A percentile compares a stretch with the other conserved stretches of the same genome.
Evolutionary conservation across 1,140 invertebrate species (phyloP).

Genomic region (Drosophila simulans): DNA sequence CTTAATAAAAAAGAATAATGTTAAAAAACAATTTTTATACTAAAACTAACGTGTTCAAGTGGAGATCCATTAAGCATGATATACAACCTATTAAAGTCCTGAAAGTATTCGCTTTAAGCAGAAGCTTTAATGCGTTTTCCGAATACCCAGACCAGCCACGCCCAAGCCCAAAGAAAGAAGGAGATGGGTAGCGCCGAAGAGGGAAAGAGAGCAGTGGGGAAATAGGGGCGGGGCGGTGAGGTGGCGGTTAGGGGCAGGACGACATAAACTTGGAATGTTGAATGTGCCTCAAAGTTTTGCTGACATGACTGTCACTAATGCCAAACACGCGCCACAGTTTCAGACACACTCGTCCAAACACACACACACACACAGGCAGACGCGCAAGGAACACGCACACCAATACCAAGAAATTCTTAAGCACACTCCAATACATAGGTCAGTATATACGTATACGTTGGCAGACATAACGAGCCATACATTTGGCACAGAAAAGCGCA

Average conservation of each 20-base stretch:
- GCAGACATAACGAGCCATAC: slow-evolving; percentile 57
- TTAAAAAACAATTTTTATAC: too few relatives aligned
- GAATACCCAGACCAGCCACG: slow-evolving; percentile 30
- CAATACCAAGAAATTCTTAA: slow-evolving; percentile 9
- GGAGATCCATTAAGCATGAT: background rate
- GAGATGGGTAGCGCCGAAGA: background rate
- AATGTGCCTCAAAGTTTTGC: slow-evolving; percentile 82
- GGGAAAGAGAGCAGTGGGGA: too few relatives aligned
- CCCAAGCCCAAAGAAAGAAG: slow-evolving; percentile 15
- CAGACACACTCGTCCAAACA: slow-evolving; percentile 45
- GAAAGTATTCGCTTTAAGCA: slow-evolving; percentile 3
- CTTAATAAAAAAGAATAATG: background rate
- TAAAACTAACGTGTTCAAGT: background rate
- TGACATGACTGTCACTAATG: slow-evolving; percentile 83
- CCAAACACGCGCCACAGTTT: slow-evolving; percentile 82
- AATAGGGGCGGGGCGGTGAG: slow-evolving; percentile 3
- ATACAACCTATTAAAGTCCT: slow-evolving; percentile 8
- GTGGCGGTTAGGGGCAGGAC: slow-evolving; percentile 36
- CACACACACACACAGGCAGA: slow-evolving; percentile 16
- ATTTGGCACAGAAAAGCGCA: slow-evolving; percentile 77
- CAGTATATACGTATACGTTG: slow-evolving; percentile 22
- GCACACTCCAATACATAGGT: slow-evolving; percentile 5
- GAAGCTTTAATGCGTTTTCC: slow-evolving; percentile 16
- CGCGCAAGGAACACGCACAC: slow-evolving; percentile 69
- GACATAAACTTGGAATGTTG: slow-evolving; percentile 82